Conservation (phyloP, 1,140 invertebrate species). For the Bombus turneri region DNA sequence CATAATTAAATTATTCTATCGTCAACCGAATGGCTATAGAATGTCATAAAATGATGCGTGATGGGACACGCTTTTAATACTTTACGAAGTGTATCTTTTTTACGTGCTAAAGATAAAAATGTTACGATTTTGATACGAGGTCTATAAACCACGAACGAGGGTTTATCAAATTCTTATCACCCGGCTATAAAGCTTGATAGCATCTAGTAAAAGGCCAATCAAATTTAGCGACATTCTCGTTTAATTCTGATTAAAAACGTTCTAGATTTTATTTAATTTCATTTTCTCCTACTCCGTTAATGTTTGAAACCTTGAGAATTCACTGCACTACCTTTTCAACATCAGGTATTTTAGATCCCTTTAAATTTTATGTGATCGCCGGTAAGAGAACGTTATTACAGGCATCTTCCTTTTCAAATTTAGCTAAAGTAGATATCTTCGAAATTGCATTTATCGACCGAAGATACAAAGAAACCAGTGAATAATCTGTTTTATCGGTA, state of each 20-base stretch:
- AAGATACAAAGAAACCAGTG: not conserved
- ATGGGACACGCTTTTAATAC: not conserved
- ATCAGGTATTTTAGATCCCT: not conserved
- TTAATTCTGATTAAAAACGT: not conserved
- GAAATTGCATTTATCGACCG: conserved; percentile 2
- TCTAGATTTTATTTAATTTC: not conserved
- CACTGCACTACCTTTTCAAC: not conserved
- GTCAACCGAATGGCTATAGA: not conserved
- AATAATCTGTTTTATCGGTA: conserved; percentile 28
- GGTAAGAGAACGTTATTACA: not conserved
- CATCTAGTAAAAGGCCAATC: not conserved
- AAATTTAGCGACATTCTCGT: not conserved
- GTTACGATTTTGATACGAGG: conserved; percentile 3
- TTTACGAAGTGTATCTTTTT: not conserved
- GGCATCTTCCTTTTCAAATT: not conserved
- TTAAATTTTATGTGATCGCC: not conserved
- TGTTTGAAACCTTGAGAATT: not conserved
- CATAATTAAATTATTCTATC: conserved; percentile 38
- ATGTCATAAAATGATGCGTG: not conserved
- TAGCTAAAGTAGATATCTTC: not conserved
- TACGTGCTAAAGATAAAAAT: conserved; percentile 13
- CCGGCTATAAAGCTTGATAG: not conserved
- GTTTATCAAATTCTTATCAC: conserved; percentile 24
- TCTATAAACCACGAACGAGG: conserved; percentile 3
- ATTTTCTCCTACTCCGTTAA: not conserved